A percentile compares a stretch with the other conserved stretches of the same genome.
Conservation (phyloP, 2,888 invertebrate genomes). For the Cheilosia vernalis region DNA sequence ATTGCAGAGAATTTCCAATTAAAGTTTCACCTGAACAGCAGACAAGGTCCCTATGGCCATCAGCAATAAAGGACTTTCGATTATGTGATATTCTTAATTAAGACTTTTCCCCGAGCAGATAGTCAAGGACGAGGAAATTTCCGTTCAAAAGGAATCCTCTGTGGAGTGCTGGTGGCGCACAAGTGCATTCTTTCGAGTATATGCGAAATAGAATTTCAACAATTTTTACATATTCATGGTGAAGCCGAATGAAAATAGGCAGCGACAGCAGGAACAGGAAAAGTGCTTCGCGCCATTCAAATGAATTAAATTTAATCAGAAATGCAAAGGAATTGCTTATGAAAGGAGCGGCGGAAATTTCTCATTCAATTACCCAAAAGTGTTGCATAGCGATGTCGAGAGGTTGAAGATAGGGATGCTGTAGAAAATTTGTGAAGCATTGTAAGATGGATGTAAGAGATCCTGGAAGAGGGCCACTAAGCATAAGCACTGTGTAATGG, state of each 20-base stretch:
- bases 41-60: slow-evolving; percentile 34
- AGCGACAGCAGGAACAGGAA: slow-evolving; percentile 8
- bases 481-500: slow-evolving; percentile 13
- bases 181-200: slow-evolving; percentile 52
- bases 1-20: slow-evolving; percentile 59
- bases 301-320: slow-evolving; percentile 72
- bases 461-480: neutral
- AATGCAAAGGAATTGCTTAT: slow-evolving; percentile 69
- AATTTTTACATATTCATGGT: slow-evolving; percentile 42
- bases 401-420: slow-evolving; percentile 4
- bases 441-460: slow-evolving; percentile 14
- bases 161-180: slow-evolving; percentile 5
- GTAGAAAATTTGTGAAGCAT: slow-evolving; percentile 6
- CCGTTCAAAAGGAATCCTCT: slow-evolving; percentile 28
- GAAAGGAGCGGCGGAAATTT: slow-evolving; percentile 65
- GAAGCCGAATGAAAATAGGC: slow-evolving; percentile 1
- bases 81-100: slow-evolving; percentile 72
- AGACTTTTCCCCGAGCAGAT: slow-evolving; percentile 32
- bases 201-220: neutral
- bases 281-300: slow-evolving; percentile 63
- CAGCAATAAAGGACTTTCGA: slow-evolving; percentile 52
- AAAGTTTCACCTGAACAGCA: slow-evolving; percentile 58
- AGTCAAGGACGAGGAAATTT: slow-evolving; percentile 41
- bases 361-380: slow-evolving; percentile 72
- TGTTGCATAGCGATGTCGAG: slow-evolving; percentile 53